Percentiles rank a stretch among this genome's conserved stretches.
Evolutionary conservation across 2,888 invertebrate genomes (phyloP).

Genomic region (Drosophila flavopinicola): DNA sequence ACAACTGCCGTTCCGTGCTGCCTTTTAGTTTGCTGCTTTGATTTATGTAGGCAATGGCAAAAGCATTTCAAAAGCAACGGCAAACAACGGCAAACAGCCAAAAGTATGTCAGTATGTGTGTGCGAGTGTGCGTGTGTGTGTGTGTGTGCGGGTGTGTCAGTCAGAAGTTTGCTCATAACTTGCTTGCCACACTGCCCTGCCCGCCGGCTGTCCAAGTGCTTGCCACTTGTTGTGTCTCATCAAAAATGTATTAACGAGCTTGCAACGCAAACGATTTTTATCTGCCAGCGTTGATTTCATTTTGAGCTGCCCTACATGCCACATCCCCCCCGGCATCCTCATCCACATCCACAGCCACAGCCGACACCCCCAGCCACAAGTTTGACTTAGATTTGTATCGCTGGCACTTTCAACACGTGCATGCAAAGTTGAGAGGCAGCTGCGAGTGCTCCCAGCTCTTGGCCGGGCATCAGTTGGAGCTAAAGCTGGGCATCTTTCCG

Average conservation of each 20-base stretch:
- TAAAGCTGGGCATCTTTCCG: slow-evolving; percentile 35
- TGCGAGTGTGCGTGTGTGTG: slow-evolving; percentile 3
- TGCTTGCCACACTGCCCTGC: slow-evolving; percentile 38
- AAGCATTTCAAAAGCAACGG: slow-evolving; percentile 73
- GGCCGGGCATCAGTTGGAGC: slow-evolving; percentile 40
- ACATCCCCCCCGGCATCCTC: neutral
- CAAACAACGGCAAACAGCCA: slow-evolving; percentile 44
- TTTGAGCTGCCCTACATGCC: slow-evolving; percentile 66
- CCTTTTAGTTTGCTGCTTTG: slow-evolving; percentile 70
- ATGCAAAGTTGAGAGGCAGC: slow-evolving; percentile 72
- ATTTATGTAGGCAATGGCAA: slow-evolving; percentile 57
- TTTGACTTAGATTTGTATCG: slow-evolving; percentile 74
- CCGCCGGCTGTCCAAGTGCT: slow-evolving; percentile 48
- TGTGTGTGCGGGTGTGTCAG: slow-evolving; percentile 8
- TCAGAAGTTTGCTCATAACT: slow-evolving; percentile 74
- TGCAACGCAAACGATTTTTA: slow-evolving; percentile 77
- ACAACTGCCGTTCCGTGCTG: slow-evolving; percentile 46
- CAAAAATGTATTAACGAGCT: slow-evolving; percentile 83
- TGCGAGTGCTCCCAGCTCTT: slow-evolving; percentile 46
- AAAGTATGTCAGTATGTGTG: slow-evolving; percentile 59
- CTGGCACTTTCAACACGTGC: slow-evolving; percentile 75
- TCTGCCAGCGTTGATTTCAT: slow-evolving; percentile 80
- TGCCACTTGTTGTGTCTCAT: slow-evolving; percentile 81
- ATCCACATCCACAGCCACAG: neutral
- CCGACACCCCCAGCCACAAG: slow-evolving; percentile 31